Evolutionary conservation across 2,888 invertebrate genomes (phyloP), one percentile per base, ranked within the genome.

Genomic region (Synanthedon myopaeformis): DNA sequence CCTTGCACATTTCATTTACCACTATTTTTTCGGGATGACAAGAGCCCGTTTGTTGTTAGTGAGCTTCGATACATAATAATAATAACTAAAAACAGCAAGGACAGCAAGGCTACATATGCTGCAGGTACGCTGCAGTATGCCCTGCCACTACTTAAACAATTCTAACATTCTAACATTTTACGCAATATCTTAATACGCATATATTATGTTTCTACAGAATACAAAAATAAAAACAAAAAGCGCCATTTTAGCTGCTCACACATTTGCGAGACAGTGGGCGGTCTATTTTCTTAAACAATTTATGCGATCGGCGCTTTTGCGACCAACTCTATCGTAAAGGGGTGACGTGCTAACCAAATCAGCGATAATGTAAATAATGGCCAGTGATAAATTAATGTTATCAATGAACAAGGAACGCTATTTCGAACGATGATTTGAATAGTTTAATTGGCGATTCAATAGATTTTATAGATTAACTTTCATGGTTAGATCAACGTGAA

Each of bases 241-340:
- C 57, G 55, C 49, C 55, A 55, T 54, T 57, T 53, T 55, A 57
- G 55, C 58, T 57, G 52, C 35, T 52, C 64, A 56, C 55, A 61
- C 61, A 62, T 58, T 64, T 61, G 11, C 35, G 59, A 61, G 67
- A 62, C 65, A 57, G 76, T 72, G 79, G 77, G 83, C 78, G 83
- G 81, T 80, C 82, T 62, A 65, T 72, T 76, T 77, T 68, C 72
- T 70, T 74, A 78, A 78, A 66, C 76, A 81, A 82, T 85, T 83
- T 83, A 84, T 81, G 72, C 59, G 69, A 59, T 67, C 79, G 79
- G 81, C 75, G 72, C 72, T 77, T 82, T 80, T 79, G 69, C 62
- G 59, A 65, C 60, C 60, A 58, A 62, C 61, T 68, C 68, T 70
- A 62, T 61, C 42, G 49, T 57, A 55, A 14, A 42, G 59, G 54